phyloP scores from a whole-genome alignment of 2,888 invertebrate genomes.

The Andrena bicolor region DNA sequence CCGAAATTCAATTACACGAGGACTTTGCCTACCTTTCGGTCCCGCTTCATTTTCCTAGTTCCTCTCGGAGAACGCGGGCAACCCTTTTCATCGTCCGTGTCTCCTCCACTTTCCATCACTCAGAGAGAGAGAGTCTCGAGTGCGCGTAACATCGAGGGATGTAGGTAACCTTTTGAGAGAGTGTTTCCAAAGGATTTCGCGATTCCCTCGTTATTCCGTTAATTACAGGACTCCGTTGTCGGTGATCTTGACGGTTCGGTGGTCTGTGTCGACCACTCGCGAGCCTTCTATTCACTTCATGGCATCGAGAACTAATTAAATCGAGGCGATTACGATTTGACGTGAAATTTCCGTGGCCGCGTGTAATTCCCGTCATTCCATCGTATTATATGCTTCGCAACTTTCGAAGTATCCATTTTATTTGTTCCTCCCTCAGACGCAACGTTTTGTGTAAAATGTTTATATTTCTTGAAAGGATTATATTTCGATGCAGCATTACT shows the following conservation, averaged over 20 bases:
- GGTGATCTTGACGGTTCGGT: not conserved
- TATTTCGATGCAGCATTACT: too few species aligned
- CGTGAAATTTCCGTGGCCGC: conserved; percentile 3
- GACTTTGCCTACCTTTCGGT: not conserved
- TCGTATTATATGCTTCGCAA: conserved; percentile 3
- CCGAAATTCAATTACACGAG: not conserved
- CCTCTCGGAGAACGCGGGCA: not conserved
- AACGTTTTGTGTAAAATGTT: not conserved
- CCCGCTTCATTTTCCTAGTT: not conserved
- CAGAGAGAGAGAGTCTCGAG: not conserved
- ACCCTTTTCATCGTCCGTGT: not conserved
- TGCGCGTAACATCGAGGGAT: not conserved
- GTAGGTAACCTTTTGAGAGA: conserved; percentile 9
- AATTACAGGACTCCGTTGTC: conserved; percentile 16
- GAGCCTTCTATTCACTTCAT: not conserved
- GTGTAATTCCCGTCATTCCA: conserved; percentile 17
- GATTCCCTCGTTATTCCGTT: conserved; percentile 25
- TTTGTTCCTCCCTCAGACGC: not conserved
- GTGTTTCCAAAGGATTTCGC: conserved; percentile 10
- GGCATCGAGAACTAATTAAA: conserved; percentile 27
- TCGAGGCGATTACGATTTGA: not conserved
- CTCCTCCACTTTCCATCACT: too few species aligned
- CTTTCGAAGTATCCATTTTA: not conserved
- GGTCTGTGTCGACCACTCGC: not conserved
- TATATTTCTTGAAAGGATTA: too few species aligned